phyloP scores from a whole-genome alignment of 2,797 vertebrate species.

The Megaceryle alcyon region DNA sequence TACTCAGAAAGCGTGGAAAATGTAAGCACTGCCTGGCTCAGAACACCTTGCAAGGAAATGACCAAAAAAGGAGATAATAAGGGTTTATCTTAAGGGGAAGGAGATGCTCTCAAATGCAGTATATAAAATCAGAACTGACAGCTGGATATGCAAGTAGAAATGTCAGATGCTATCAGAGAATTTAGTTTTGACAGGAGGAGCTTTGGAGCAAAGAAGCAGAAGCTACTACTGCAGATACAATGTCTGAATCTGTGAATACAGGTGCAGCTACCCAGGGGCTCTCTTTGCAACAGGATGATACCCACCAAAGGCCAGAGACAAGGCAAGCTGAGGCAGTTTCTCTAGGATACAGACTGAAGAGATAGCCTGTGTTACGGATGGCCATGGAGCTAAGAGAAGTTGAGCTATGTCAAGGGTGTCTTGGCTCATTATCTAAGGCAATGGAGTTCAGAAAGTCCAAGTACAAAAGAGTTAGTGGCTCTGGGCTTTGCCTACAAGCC shows the following conservation, averaged over 20 bases:
- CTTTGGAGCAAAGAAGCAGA: not conserved
- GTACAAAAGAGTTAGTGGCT: not conserved
- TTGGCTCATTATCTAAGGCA: not conserved
- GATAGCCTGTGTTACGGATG: not conserved
- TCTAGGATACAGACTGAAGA: not conserved
- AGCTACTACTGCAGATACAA: not conserved
- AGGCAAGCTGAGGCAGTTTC: not conserved
- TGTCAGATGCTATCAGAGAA: not conserved
- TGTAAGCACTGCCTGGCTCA: not conserved
- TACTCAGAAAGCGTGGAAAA: not conserved
- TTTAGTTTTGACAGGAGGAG: not conserved
- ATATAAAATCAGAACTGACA: conserved; percentile 10
- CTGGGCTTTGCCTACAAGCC: not conserved
- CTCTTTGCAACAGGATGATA: not conserved
- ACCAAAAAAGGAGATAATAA: not conserved
- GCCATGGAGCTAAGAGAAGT: too few species aligned
- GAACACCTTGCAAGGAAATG: not conserved
- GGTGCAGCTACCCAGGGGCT: not conserved
- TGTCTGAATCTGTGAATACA: not conserved
- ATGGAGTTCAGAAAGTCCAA: not conserved
- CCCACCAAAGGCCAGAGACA: not conserved
- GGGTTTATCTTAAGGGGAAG: not conserved
- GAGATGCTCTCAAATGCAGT: not conserved
- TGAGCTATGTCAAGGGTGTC: not conserved
- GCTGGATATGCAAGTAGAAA: not conserved